Conservation (phyloP, 2,797 vertebrate genomes). For the Lophotriccus pileatus region DNA sequence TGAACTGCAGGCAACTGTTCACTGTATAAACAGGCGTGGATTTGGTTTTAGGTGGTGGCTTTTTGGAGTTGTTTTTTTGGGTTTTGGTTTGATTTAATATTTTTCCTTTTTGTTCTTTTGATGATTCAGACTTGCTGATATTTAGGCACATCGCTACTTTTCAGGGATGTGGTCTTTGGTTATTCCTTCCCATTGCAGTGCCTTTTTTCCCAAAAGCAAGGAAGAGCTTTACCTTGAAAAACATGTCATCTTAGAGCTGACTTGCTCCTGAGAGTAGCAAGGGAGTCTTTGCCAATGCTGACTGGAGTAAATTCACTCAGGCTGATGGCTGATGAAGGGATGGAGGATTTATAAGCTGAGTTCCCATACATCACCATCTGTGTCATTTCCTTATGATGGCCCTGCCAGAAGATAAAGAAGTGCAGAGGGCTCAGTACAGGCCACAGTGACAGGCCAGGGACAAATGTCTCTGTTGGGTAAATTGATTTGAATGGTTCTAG, state of each 20-base stretch:
- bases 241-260: slow-evolving; percentile 64
- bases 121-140: neutral
- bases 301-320: slow-evolving; percentile 73
- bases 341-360: slow-evolving; percentile 79
- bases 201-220: neutral
- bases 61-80: neutral
- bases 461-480: slow-evolving; percentile 80
- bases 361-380: slow-evolving; percentile 78
- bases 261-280: slow-evolving; percentile 54
- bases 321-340: slow-evolving; percentile 75
- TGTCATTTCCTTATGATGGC: slow-evolving; percentile 80
- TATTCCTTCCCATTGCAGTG: neutral
- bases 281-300: slow-evolving; percentile 63
- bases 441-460: slow-evolving; percentile 79
- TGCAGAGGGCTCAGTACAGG: slow-evolving; percentile 73
- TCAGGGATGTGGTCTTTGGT: neutral
- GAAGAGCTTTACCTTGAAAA: slow-evolving; percentile 57
- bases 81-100: neutral
- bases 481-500: slow-evolving; percentile 79
- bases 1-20: neutral
- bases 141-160: neutral
- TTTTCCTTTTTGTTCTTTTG: neutral
- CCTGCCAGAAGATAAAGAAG: slow-evolving; percentile 85
- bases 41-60: neutral
- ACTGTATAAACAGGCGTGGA: neutral